These are phyloP conservation scores for Apodemus sylvaticus DNA, from an alignment of 2,113 vertebrate genomes.

Conservation along the genomic window DNA sequence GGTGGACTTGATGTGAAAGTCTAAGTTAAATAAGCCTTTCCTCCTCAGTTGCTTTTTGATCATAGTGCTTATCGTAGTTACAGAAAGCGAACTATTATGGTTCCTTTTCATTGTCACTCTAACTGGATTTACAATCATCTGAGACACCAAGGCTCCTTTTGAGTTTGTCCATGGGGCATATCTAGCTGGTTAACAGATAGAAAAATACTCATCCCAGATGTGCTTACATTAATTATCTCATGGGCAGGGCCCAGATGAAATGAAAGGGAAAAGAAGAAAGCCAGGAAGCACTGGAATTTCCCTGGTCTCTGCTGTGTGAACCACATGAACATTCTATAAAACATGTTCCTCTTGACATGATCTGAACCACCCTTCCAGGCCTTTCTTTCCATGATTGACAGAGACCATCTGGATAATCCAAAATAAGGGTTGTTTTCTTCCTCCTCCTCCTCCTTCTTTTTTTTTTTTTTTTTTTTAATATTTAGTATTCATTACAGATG, in stretches of 20 bases:
- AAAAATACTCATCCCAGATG: not conserved
- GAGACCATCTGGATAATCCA: not conserved
- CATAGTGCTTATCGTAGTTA: not conserved
- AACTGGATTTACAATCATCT: not conserved
- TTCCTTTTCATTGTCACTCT: not conserved
- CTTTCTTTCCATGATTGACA: not conserved
- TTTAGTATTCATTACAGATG: too few relatives aligned
- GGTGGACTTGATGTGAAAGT: not conserved
- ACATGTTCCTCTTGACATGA: not conserved
- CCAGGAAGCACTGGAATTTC: too few relatives aligned
- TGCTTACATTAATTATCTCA: not conserved
- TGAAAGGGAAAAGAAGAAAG: not conserved
- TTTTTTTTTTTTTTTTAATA: too few relatives aligned
- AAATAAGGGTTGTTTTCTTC: not conserved
- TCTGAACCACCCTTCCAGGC: not conserved
- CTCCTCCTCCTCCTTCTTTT: too few relatives aligned
- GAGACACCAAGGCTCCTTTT: not conserved
- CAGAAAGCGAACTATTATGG: not conserved
- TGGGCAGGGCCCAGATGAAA: not conserved
- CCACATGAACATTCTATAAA: too few relatives aligned
- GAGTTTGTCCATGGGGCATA: not conserved
- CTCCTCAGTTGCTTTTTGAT: not conserved
- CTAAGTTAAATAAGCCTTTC: not conserved
- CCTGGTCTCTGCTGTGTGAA: not conserved
- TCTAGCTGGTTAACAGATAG: not conserved